Evolutionary conservation across 2,888 invertebrate genomes (phyloP).

Genomic region (Drosophila emarginata): DNA sequence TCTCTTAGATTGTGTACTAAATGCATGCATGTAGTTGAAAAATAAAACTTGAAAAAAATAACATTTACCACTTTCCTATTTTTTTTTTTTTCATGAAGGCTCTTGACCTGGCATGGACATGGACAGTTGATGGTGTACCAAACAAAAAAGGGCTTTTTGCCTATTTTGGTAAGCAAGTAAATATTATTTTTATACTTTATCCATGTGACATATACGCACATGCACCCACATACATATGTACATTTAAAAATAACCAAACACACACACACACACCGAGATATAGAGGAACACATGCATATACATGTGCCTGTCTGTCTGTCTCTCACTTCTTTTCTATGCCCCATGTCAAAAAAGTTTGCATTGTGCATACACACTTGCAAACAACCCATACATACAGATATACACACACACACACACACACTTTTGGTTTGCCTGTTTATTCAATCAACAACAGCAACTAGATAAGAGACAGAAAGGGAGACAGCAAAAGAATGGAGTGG

Average conservation of each 20-base stretch:
- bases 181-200: constrained; percentile 68
- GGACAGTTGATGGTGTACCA: constrained; percentile 17
- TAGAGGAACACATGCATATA: constrained; percentile 50
- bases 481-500: constrained; percentile 2
- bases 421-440: constrained; percentile 59
- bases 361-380: constrained; percentile 17
- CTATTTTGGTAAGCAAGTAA: constrained; percentile 49
- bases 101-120: constrained; percentile 32
- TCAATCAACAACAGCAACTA: constrained; percentile 67
- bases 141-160: constrained; percentile 38
- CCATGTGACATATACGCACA: constrained; percentile 37
- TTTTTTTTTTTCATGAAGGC: constrained; percentile 8
- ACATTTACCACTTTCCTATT: constrained; percentile 10
- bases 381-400: constrained; percentile 15
- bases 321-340: constrained; percentile 3
- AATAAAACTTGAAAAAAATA: not conserved
- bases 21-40: not conserved
- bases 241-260: not conserved
- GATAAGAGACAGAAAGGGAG: constrained; percentile 47
- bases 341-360: constrained; percentile 14
- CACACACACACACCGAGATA: not conserved
- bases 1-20: not conserved
- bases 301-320: constrained; percentile 1
- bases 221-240: constrained; percentile 1
- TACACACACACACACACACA: constrained; percentile 23